Conservation (phyloP, 2,797 vertebrate species). For the Xenopus petersii region DNA sequence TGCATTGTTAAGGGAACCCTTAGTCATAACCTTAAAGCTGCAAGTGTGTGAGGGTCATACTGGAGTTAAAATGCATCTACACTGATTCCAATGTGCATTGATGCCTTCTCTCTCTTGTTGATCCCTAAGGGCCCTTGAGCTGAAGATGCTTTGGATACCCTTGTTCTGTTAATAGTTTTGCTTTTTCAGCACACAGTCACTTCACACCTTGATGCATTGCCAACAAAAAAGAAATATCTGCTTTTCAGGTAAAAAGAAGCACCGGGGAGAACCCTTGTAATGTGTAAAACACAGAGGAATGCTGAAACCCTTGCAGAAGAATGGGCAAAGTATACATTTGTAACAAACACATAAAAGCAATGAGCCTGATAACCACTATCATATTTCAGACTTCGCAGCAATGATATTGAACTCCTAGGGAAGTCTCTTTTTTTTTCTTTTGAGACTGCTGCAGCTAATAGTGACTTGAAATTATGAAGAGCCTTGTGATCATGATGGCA, state of each 20-base stretch:
- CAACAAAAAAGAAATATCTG: background rate
- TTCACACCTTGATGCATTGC: background rate
- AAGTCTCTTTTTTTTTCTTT: background rate
- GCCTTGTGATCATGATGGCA: conserved; percentile 18
- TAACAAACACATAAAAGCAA: background rate
- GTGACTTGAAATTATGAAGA: conserved; percentile 30
- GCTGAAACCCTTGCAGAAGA: too few relatives aligned
- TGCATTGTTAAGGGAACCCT: conserved; percentile 13
- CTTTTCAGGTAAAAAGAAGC: too few relatives aligned
- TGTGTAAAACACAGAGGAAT: too few relatives aligned
- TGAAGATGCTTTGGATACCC: background rate
- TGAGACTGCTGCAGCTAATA: conserved; percentile 1
- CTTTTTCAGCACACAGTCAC: background rate
- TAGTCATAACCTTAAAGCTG: conserved; percentile 26
- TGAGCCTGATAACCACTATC: background rate
- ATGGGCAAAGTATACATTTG: too few relatives aligned
- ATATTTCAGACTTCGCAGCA: background rate
- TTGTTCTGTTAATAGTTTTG: conserved; percentile 15
- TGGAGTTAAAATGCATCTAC: background rate
- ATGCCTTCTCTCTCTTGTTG: background rate
- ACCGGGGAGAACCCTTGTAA: too few relatives aligned
- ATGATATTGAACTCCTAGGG: background rate
- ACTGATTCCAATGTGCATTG: background rate
- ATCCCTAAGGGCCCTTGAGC: background rate
- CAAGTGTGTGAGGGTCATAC: background rate